Base-by-base conservation (phyloP, 2,888 invertebrate genomes). In the Drosophila longiperda region DNA sequence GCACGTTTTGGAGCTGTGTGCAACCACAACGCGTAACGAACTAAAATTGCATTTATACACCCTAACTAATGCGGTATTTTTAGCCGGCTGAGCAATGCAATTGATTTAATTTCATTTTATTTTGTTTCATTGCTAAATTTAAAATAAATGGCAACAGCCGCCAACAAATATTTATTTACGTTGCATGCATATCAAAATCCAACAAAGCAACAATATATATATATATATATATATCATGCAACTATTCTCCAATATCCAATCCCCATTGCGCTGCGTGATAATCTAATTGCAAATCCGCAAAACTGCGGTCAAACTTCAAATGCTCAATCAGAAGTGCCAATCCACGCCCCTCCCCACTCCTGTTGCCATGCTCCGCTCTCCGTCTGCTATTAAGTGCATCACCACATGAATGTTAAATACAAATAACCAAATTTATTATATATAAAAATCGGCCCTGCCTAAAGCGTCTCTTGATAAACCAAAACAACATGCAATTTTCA, bases 281-380 rank as follows among this genome's bases (percentile, higher is more conserved):
- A 87, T 87, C 90, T 87, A 87, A 87, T 87, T 86, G 81, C 90
- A 82, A 89, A 88, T 71, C 87, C 87, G 64, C 87, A 88, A 82
- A 76, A 80, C 73, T 82, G 88, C 66, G 87, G 87, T 78, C 70
- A 61, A 60, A 73, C 83, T 83, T 72, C 84, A 78, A 75, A 87
- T 72, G 82, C 83, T 80, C 82, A 89, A 84, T 89, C 84, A 89
- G 73, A 87, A 80, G 78, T 76, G 71, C 64, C 29, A 29, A 29
- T 29, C 29, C 5, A 66, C 67, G 42, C 33, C 52, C 57, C 49
- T 26, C 60, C 53, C 49, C 32, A 50, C 29, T 23, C 23, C 23
- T 23, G 33, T 40, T 59, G 50, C 34, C 38, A 12, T 23, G n/a
- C 40, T 4, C 32, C 2, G 2, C 17, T 40, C 32, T 40, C 48